phyloP scores from a whole-genome alignment of 1,140 invertebrate species.

The Drosophila bocki region DNA sequence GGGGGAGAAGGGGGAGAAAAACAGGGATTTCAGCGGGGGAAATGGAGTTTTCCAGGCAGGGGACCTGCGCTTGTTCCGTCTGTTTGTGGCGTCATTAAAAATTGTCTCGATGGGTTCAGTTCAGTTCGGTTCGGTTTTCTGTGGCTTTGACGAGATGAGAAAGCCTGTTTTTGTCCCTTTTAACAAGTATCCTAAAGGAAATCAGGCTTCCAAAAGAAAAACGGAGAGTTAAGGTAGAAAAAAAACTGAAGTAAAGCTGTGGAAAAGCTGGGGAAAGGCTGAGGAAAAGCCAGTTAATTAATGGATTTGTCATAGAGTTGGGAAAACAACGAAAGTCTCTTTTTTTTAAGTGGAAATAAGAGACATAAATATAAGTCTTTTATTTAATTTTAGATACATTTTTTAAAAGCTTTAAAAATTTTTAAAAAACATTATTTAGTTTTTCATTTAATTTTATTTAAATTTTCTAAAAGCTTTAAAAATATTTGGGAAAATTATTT shows the following conservation, averaged over 20 bases:
- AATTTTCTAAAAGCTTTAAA: too few species aligned
- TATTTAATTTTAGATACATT: not conserved
- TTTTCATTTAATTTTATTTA: too few species aligned
- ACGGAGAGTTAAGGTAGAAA: not conserved
- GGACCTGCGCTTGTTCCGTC: constrained; percentile 10
- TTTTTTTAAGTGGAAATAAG: not conserved
- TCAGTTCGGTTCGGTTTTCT: constrained; percentile 7
- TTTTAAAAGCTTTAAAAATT: not conserved
- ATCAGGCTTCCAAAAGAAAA: not conserved
- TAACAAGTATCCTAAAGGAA: not conserved
- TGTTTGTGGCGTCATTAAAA: constrained; percentile 69
- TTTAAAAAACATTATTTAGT: too few species aligned
- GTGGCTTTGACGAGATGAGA: constrained; percentile 55
- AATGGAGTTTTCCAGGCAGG: constrained; percentile 2
- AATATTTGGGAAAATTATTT: too few species aligned
- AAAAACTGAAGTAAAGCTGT: not conserved
- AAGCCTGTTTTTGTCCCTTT: constrained; percentile 6
- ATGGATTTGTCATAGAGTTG: constrained; percentile 1
- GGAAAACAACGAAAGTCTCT: not conserved
- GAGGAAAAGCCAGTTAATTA: constrained; percentile 6
- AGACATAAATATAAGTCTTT: too few species aligned
- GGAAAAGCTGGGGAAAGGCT: not conserved
- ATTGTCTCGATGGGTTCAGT: constrained; percentile 67
- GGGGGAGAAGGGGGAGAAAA: too few species aligned
- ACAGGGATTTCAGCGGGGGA: not conserved